These are phyloP conservation scores for Limnephilus auricula DNA, from an alignment of 2,888 invertebrate species.

Conservation along the genomic window DNA sequence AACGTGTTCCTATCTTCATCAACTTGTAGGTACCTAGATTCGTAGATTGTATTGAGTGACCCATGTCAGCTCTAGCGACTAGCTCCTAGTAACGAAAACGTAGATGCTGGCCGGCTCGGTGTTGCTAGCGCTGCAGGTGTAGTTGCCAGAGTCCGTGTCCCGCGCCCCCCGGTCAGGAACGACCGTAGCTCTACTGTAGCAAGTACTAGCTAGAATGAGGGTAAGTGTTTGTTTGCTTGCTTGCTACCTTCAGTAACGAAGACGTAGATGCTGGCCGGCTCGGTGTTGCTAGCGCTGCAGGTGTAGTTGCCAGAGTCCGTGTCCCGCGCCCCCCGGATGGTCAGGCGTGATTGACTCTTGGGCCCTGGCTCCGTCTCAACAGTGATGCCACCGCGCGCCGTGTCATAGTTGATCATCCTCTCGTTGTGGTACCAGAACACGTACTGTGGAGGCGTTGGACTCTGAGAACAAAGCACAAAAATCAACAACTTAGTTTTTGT, in stretches of 20 bases:
- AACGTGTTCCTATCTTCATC: too few relatives aligned
- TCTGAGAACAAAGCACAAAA: slow-evolving; percentile 76
- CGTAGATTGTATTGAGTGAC: too few relatives aligned
- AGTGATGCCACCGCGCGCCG: slow-evolving; percentile 86
- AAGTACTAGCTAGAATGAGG: slow-evolving; percentile 66
- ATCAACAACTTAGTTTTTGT: too few relatives aligned
- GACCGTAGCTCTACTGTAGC: slow-evolving; percentile 86
- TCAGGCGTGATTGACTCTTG: slow-evolving; percentile 90
- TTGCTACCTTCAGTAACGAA: slow-evolving; percentile 91
- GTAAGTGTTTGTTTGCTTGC: not conserved
- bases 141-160: too few relatives aligned
- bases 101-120: slow-evolving; percentile 92
- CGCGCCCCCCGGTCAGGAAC: slow-evolving; percentile 91
- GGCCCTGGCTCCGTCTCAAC: slow-evolving; percentile 91
- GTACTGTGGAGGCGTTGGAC: slow-evolving; percentile 94
- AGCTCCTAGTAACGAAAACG: slow-evolving; percentile 93
- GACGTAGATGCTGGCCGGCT: slow-evolving; percentile 92
- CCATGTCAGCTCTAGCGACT: slow-evolving; percentile 71
- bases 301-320: slow-evolving; percentile 95
- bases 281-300: slow-evolving; percentile 92
- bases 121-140: slow-evolving; percentile 93
- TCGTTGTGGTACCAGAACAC: slow-evolving; percentile 97
- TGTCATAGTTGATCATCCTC: slow-evolving; percentile 96
- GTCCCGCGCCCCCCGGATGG: slow-evolving; percentile 89
- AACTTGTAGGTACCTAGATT: too few relatives aligned